phyloP scores from a whole-genome alignment of 53 echinoderm and acorn worm genomes.

The Patiria pectinifera region DNA sequence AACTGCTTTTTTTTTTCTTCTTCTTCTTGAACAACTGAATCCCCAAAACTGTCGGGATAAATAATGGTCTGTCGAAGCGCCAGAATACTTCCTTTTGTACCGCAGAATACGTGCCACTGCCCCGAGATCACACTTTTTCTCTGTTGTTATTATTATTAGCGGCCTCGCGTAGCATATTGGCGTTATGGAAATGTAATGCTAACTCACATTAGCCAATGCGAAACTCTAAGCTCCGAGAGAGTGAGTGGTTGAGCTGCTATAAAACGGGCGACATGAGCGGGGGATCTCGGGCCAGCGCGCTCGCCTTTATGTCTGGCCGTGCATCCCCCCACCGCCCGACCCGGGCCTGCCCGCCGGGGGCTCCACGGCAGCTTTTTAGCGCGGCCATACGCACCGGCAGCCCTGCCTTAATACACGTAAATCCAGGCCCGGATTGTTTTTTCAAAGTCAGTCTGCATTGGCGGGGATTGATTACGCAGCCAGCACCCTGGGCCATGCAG shows the following conservation, averaged over 20 bases:
- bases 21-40: background rate
- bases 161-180: conserved; percentile 24
- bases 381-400: conserved; percentile 53
- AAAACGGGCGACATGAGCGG: conserved; percentile 6
- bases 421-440: conserved; percentile 63
- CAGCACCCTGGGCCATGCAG: conserved; percentile 51
- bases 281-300: background rate
- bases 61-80: background rate
- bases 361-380: conserved; percentile 50
- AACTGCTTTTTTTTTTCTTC: background rate
- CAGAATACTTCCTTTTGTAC: background rate
- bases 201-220: conserved; percentile 41
- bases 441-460: conserved; percentile 69
- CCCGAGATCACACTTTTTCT: conserved; percentile 22
- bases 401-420: conserved; percentile 57
- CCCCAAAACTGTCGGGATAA: background rate
- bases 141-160: conserved; percentile 32
- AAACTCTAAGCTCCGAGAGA: conserved; percentile 18
- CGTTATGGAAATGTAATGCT: conserved; percentile 59
- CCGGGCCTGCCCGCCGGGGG: conserved; percentile 38
- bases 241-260: conserved; percentile 9
- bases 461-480: conserved; percentile 68
- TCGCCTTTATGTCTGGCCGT: conserved; percentile 44
- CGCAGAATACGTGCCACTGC: conserved; percentile 9
- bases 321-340: background rate